Evolutionary conservation across 2,113 vertebrate genomes (phyloP).

Genomic region (Centropus bengalensis): DNA sequence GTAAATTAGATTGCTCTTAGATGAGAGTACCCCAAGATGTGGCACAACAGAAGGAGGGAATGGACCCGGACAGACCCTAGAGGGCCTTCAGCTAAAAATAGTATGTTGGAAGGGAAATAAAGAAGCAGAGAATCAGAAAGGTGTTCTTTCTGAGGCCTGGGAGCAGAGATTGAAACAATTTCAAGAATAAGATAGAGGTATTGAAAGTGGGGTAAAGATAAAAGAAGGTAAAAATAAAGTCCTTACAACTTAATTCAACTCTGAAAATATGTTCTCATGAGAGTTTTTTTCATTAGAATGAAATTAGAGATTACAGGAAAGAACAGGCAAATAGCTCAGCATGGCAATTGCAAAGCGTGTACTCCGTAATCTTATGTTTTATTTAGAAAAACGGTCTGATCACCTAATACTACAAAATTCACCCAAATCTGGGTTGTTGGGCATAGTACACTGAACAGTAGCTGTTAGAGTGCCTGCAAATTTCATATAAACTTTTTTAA

Average conservation of each 20-base stretch:
- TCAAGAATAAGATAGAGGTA: background rate
- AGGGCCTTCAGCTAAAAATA: background rate
- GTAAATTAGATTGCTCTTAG: slow-evolving; percentile 22
- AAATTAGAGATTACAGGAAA: slow-evolving; percentile 6
- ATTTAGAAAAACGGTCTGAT: background rate
- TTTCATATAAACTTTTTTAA: slow-evolving; percentile 49
- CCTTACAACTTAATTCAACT: background rate
- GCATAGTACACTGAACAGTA: background rate
- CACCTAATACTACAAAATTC: background rate
- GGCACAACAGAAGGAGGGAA: background rate
- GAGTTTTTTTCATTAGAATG: background rate
- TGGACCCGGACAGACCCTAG: background rate
- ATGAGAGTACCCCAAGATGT: background rate
- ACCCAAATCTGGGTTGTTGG: background rate
- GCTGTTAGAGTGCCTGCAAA: background rate
- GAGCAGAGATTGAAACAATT: background rate
- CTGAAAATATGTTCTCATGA: background rate
- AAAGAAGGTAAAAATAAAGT: background rate
- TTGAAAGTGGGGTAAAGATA: background rate
- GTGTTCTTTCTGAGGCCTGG: background rate
- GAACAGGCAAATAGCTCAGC: background rate
- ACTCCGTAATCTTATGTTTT: background rate
- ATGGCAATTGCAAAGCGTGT: background rate
- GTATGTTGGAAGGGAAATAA: slow-evolving; percentile 1
- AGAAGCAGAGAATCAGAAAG: background rate